Percentiles rank a stretch among this genome's conserved stretches.
These are phyloP conservation scores for Drosophila kambysellisi DNA, from an alignment of 2,888 invertebrate genomes.

Conservation along the genomic window DNA sequence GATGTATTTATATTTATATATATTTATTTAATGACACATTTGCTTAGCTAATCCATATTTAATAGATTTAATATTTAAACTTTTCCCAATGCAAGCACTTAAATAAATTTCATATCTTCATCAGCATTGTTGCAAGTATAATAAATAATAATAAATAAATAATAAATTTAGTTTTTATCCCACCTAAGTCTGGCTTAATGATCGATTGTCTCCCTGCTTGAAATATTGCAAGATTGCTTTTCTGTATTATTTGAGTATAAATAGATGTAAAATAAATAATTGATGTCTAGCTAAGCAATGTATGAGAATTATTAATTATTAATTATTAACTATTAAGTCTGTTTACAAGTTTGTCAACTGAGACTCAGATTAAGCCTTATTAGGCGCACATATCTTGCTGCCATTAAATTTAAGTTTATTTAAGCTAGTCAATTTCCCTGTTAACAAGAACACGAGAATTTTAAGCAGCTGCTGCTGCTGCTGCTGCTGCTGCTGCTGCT, in stretches of 20 bases:
- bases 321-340: not conserved
- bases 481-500: not conserved
- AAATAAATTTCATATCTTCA: not conserved
- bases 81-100: not conserved
- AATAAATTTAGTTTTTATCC: not conserved
- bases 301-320: not conserved
- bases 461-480: not conserved
- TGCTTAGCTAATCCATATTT: not conserved
- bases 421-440: slow-evolving; percentile 9
- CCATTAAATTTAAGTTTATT: not conserved
- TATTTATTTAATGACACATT: not conserved
- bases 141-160: no score
- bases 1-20: no score
- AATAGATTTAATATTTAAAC: not conserved
- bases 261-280: not conserved
- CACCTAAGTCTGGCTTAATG: not conserved
- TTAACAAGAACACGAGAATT: slow-evolving; percentile 3
- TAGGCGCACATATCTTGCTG: not conserved
- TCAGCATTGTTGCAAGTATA: not conserved
- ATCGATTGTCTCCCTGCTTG: not conserved
- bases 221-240: not conserved
- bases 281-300: not conserved
- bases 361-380: not conserved
- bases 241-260: not conserved
- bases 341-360: not conserved